Percentiles rank a stretch among this genome's conserved stretches.
These are phyloP conservation scores for Arothron firmamentum DNA, from an alignment of 2,113 vertebrate genomes.

Conservation along the genomic window DNA sequence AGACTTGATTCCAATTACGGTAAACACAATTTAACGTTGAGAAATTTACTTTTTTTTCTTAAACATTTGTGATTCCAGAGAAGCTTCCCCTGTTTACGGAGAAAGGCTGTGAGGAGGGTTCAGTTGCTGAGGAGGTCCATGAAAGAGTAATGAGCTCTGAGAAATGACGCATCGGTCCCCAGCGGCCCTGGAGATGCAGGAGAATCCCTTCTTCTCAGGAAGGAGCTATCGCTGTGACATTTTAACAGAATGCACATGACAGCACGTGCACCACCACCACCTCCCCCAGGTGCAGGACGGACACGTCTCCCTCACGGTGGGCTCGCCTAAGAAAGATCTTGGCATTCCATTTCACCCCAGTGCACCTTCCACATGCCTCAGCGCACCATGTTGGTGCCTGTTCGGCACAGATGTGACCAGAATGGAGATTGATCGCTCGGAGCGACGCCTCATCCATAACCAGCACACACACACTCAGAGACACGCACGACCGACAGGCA, in stretches of 20 bases:
- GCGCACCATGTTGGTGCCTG: slow-evolving; percentile 9
- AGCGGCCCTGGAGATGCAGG: slow-evolving; percentile 25
- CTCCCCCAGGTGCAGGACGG: slow-evolving; percentile 1
- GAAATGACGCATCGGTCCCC: slow-evolving; percentile 48
- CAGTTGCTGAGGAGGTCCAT: slow-evolving; percentile 26
- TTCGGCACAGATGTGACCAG: slow-evolving; percentile 28
- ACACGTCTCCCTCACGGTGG: neutral
- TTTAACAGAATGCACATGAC: slow-evolving; percentile 37
- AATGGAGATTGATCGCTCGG: slow-evolving; percentile 16
- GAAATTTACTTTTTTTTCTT: no score
- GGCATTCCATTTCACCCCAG: slow-evolving; percentile 9
- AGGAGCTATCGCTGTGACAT: slow-evolving; percentile 48
- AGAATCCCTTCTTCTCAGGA: slow-evolving; percentile 28
- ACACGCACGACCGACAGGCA: neutral
- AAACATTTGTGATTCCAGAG: neutral
- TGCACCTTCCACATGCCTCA: slow-evolving; percentile 3
- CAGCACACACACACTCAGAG: slow-evolving; percentile 22
- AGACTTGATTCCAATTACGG: no score
- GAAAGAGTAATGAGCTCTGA: slow-evolving; percentile 58
- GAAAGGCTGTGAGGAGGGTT: neutral
- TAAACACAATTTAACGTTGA: no score
- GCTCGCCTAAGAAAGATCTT: slow-evolving; percentile 16
- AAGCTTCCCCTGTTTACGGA: slow-evolving; percentile 28
- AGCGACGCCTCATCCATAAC: slow-evolving; percentile 25
- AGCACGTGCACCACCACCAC: slow-evolving; percentile 18